Conservation (phyloP, 2,797 vertebrate species). For the Mus caroli region DNA sequence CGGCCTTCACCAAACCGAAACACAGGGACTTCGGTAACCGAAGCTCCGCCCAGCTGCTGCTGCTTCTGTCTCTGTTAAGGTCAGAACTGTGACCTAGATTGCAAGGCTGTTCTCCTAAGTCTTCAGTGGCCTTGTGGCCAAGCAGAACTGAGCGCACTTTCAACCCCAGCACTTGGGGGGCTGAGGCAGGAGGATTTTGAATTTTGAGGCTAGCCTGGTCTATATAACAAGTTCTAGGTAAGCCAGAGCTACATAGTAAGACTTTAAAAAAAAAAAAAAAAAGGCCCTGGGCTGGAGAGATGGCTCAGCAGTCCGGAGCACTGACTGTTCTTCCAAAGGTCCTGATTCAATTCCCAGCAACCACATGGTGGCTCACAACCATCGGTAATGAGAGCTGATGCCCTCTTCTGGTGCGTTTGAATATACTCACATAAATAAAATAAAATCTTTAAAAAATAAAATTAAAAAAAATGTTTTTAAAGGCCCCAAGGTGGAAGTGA, state of each 20-base stretch:
- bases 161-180: neutral
- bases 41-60: neutral
- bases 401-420: too few relatives aligned
- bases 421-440: too few relatives aligned
- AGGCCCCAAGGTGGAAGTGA: neutral
- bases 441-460: neutral
- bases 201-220: neutral
- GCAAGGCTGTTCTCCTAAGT: neutral
- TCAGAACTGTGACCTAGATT: neutral
- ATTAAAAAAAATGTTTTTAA: too few relatives aligned
- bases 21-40: neutral
- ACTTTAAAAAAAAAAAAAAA: neutral
- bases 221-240: neutral
- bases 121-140: neutral
- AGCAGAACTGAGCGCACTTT: neutral
- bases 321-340: too few relatives aligned
- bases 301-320: too few relatives aligned
- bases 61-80: slow-evolving; percentile 22
- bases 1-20: slow-evolving; percentile 25
- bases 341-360: too few relatives aligned
- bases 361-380: too few relatives aligned
- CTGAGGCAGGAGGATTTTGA: too few relatives aligned
- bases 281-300: neutral
- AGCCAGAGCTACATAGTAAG: neutral
- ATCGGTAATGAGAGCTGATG: too few relatives aligned